A percentile compares a stretch with the other conserved stretches of the same genome.
phyloP scores from a whole-genome alignment of 2,888 invertebrate species.

The Caenorhabditis sp. region DNA sequence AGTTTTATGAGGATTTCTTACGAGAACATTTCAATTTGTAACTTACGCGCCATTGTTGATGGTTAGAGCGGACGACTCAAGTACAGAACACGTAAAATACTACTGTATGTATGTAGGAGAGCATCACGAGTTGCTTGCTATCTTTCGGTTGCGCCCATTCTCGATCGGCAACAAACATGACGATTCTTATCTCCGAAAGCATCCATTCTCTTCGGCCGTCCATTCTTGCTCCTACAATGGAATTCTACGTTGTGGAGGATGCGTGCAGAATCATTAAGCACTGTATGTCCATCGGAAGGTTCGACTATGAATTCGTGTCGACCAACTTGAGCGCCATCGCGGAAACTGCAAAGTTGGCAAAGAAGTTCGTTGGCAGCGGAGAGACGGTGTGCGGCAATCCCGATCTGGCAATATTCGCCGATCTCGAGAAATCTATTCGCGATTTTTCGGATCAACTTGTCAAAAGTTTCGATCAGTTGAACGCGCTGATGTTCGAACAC shows the following conservation, averaged over 20 bases:
- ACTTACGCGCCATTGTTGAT: too few species aligned
- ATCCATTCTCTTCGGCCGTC: too few species aligned
- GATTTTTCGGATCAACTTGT: background rate
- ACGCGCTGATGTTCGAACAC: background rate
- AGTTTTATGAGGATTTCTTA: too few species aligned
- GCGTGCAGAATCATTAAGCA: background rate
- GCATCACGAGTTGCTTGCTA: too few species aligned
- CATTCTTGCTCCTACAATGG: background rate
- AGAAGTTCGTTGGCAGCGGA: background rate
- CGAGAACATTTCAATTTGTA: too few species aligned
- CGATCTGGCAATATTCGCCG: background rate
- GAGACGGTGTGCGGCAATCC: background rate
- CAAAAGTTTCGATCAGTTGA: background rate
- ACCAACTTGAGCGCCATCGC: background rate
- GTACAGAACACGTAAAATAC: too few species aligned
- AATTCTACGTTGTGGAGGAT: background rate
- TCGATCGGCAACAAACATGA: too few species aligned
- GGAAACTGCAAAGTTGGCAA: background rate
- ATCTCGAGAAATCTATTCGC: background rate
- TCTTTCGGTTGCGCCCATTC: too few species aligned
- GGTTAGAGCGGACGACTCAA: too few species aligned
- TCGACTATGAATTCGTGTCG: background rate
- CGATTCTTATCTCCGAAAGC: too few species aligned
- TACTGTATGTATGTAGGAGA: too few species aligned
- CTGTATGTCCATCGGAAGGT: background rate